Evolutionary conservation across 2,888 invertebrate species (phyloP), one percentile per base, ranked within the genome.

Genomic region (Patella pellucida): DNA sequence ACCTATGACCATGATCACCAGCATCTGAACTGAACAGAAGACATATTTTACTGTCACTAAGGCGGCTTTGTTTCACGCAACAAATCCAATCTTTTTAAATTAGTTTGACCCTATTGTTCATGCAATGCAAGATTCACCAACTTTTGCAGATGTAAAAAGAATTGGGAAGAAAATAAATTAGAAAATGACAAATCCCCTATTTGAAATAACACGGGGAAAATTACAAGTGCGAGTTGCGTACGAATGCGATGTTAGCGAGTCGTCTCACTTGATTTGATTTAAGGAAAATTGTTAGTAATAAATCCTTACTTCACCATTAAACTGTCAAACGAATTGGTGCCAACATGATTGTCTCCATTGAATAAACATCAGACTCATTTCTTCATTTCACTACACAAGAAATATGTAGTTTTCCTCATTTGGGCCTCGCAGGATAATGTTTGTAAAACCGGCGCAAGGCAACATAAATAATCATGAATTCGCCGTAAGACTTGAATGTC

Each of bases 271-370:
- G 19, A 23, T 56, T 23, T 74, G 74, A 74, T 74, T 74, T 74
- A 74, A 51, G 56, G 74, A 71, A 74, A 74, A 74, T 71, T 70
- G 74, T 51, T 67, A 54, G 52, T 62, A 70, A 74, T 71, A 74
- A 74, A 74, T 74, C 62, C 62, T 70, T 50, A 50, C 41, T 19
- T 56, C 51, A 51, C 56, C 74, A 74, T 74, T 69, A 74, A 74
- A 71, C 70, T 70, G 74, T 74, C 74, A 74, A 31, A 68, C 70
- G 62, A 62, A 52, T 62, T 41, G 71, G 52, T 52, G 74, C 52
- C 54, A 70, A 74, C 74, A 74, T 70, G 74, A 74, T 74, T 71
- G 74, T 74, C 70, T 71, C 74, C 50, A 74, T 74, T 62, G 71
- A 74, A 74, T 62, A 74, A 74, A 74, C 74, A 74, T 74, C 71